Percentiles rank a stretch among this genome's conserved stretches.
Evolutionary conservation across 1,140 invertebrate species (phyloP).

Genomic region (Pantala flavescens): DNA sequence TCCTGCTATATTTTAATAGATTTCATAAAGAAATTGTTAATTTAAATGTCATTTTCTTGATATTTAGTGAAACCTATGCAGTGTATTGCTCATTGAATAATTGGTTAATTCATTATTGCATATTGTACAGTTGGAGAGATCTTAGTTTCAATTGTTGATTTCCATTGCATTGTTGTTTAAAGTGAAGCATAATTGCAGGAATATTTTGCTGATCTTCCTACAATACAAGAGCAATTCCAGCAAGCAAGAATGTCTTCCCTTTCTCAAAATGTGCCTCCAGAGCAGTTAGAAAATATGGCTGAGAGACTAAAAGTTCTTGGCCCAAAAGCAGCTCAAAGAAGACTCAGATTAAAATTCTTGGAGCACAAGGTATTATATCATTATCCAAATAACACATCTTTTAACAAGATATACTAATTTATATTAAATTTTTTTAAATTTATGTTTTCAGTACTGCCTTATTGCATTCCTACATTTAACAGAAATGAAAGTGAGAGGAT

Average conservation of each 20-base stretch:
- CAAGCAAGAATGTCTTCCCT: conserved; percentile 46
- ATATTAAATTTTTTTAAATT: conserved; percentile 12
- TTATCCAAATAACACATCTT: no score
- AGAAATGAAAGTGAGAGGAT: conserved; percentile 75
- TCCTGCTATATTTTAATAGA: no score
- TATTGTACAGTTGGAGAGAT: no score
- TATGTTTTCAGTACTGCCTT: conserved; percentile 58
- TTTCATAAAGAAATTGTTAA: no score
- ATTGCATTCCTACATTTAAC: conserved; percentile 81
- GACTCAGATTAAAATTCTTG: conserved; percentile 73
- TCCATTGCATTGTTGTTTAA: no score
- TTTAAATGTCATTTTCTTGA: no score
- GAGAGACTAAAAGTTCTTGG: conserved; percentile 59
- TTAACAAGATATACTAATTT: background rate
- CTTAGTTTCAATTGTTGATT: no score
- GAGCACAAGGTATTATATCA: conserved; percentile 59
- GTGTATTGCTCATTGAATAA: no score
- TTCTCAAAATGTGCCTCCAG: conserved; percentile 51
- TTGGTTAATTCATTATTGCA: no score
- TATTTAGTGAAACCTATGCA: no score
- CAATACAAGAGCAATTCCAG: conserved; percentile 64
- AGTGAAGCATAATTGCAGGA: conserved; percentile 33
- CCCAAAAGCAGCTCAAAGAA: conserved; percentile 58
- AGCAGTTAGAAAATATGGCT: conserved; percentile 71
- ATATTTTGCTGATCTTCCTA: conserved; percentile 75